A percentile compares a stretch with the other conserved stretches of the same genome.
Evolutionary conservation across 2,888 invertebrate species (phyloP).

Genomic region (Phyto melanocephala): DNA sequence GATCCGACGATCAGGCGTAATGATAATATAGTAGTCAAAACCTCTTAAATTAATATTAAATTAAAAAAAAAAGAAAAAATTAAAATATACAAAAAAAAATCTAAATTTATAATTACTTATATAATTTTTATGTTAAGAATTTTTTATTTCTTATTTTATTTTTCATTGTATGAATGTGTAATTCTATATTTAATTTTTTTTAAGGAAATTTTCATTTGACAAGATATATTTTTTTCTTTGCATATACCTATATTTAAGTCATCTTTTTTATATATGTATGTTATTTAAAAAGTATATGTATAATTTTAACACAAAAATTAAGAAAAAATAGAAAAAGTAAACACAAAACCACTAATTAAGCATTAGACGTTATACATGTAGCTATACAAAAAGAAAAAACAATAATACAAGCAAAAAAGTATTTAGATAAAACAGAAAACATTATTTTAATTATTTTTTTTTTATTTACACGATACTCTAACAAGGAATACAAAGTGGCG

Average conservation of each 20-base stretch:
- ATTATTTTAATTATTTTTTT: conserved; percentile 55
- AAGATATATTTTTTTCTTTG: conserved; percentile 68
- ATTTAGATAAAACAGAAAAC: conserved; percentile 71
- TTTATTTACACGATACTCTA: too few species aligned
- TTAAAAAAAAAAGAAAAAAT: conserved; percentile 73
- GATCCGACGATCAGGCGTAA: conserved; percentile 78
- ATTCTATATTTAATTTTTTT: conserved; percentile 71
- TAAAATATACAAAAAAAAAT: conserved; percentile 72
- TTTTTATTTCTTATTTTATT: conserved; percentile 77
- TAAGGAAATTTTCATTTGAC: conserved; percentile 70
- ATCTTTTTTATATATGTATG: conserved; percentile 68
- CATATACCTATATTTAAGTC: conserved; percentile 72
- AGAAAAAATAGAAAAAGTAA: conserved; percentile 68
- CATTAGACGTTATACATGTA: conserved; percentile 72
- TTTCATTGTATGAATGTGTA: conserved; percentile 78
- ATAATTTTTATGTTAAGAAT: conserved; percentile 76
- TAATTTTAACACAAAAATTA: conserved; percentile 73
- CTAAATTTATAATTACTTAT: conserved; percentile 71
- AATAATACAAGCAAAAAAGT: conserved; percentile 68
- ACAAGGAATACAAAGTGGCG: too few species aligned
- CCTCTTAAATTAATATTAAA: conserved; percentile 69
- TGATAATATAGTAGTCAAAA: conserved; percentile 79
- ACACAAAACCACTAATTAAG: conserved; percentile 67
- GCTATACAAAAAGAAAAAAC: conserved; percentile 63
- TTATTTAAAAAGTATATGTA: conserved; percentile 68